phyloP scores from a whole-genome alignment of 2,888 invertebrate species.

The Tuta absoluta region DNA sequence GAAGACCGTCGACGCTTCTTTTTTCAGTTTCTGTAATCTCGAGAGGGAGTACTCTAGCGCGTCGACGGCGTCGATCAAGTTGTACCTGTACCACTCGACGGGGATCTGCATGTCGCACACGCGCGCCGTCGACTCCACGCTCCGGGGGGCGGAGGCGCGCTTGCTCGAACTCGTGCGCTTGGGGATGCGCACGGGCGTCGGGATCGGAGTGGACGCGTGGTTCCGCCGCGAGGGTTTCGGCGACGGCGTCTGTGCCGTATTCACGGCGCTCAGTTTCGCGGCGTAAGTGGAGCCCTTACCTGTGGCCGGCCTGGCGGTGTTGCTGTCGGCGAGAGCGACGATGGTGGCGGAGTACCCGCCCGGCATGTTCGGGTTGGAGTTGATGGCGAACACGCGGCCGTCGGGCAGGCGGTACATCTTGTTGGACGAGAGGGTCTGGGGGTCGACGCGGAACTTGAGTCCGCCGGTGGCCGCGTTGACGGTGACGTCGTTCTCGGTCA shows the following conservation, averaged over 20 bases:
- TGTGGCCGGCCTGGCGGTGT: slow-evolving; percentile 40
- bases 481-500: slow-evolving; percentile 78
- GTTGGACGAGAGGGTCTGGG: slow-evolving; percentile 75
- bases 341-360: slow-evolving; percentile 79
- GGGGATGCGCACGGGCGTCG: neutral
- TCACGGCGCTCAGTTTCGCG: slow-evolving; percentile 64
- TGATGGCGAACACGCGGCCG: slow-evolving; percentile 76
- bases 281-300: slow-evolving; percentile 51
- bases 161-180: slow-evolving; percentile 26
- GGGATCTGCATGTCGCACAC: slow-evolving; percentile 64
- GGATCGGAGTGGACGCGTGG: slow-evolving; percentile 1
- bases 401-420: slow-evolving; percentile 79
- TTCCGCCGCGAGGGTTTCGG: neutral
- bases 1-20: slow-evolving; percentile 67
- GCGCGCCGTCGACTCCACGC: slow-evolving; percentile 21
- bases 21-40: slow-evolving; percentile 76
- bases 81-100: slow-evolving; percentile 82
- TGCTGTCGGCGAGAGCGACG: slow-evolving; percentile 67
- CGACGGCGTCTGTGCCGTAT: neutral
- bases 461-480: slow-evolving; percentile 74
- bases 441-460: slow-evolving; percentile 75
- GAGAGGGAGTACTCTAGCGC: slow-evolving; percentile 80
- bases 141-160: slow-evolving; percentile 34
- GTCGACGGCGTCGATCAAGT: slow-evolving; percentile 79
- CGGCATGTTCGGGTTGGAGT: slow-evolving; percentile 74